Evolutionary conservation across 1,140 invertebrate genomes (phyloP), one percentile per base, ranked within the genome.

Genomic region (Drosophila elegans): DNA sequence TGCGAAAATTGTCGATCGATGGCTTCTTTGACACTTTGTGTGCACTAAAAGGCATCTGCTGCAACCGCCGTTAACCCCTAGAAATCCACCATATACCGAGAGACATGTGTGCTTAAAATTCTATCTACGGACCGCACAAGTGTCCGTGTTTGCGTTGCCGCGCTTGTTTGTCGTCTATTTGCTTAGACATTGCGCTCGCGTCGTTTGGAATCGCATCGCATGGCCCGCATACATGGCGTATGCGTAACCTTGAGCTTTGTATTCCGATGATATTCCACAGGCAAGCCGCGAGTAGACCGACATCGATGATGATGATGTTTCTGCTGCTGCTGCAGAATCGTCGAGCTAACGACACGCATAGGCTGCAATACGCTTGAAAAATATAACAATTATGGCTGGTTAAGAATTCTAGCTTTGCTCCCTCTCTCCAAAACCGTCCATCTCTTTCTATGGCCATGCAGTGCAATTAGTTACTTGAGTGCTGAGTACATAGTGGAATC

Each of bases 191-290:
- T 78, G 82, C 69, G 77, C 73, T 81, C 67, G 78, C 73, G 67
- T 52, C 67, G 67, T 21, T 48, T 71, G 42, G 67, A 55, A 71
- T 54, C 51, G 67, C 64, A 68, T 59, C 16, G 44, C 21, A 32
- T 71, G 34, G 64, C 64, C 42, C 76, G 84, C 84, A 77, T 79
- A 84, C 84, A 72, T 80, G 84, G 79, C 84, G 84, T 78, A 89
- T 89, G 84, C 76, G 85, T 89, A 89, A 89, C 84, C 84, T 89
- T 89, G 84, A 89, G 68, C 71, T 63, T 60, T 80, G 74, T 77
- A 74, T 54, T 72, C 67, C 61, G 73, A 55, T 69, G 57, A 69
- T 80, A 80, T 80, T 80, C 56, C 78, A 69, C 61, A 60, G 54
- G 34, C 36, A 29, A 76, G 39, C 73, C 51, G 64, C 75, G 57